Conservation (phyloP, 2,888 invertebrate genomes). For the Colletes collaris region DNA sequence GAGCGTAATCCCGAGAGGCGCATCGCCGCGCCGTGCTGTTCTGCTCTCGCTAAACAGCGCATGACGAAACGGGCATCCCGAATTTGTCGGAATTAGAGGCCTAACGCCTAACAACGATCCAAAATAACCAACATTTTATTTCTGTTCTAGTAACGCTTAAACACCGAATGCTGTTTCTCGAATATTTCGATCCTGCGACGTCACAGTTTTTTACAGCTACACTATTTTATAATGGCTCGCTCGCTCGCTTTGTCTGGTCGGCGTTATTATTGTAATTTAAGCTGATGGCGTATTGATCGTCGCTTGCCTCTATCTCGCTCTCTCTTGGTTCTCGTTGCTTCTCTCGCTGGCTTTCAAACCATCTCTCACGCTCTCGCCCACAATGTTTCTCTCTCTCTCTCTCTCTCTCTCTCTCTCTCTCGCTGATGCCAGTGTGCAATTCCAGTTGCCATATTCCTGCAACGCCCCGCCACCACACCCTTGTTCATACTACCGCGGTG, state of each 20-base stretch:
- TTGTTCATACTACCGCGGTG: conserved; percentile 62
- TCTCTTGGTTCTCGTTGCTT: conserved; percentile 26
- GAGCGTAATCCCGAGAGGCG: neutral
- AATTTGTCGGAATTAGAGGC: neutral
- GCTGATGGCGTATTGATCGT: conserved; percentile 76
- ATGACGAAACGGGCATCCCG: neutral
- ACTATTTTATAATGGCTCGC: conserved; percentile 69
- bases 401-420: conserved; percentile 30
- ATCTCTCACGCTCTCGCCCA: conserved; percentile 31
- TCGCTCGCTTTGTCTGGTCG: conserved; percentile 66
- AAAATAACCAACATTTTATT: conserved; percentile 42
- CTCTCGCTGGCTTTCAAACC: conserved; percentile 27
- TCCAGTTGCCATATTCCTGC: conserved; percentile 74
- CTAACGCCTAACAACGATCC: neutral
- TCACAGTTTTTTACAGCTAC: conserved; percentile 59
- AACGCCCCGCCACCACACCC: conserved; percentile 68
- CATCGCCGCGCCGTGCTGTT: neutral
- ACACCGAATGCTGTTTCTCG: conserved; percentile 48
- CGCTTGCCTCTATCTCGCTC: conserved; percentile 59
- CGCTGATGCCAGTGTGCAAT: conserved; percentile 58
- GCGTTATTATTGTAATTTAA: conserved; percentile 76
- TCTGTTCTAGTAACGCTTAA: conserved; percentile 50
- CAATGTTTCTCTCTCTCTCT: conserved; percentile 20
- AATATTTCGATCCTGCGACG: conserved; percentile 36
- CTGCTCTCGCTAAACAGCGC: neutral